Evolutionary conservation across 2,888 invertebrate species (phyloP).

Genomic region (Nebria salina): DNA sequence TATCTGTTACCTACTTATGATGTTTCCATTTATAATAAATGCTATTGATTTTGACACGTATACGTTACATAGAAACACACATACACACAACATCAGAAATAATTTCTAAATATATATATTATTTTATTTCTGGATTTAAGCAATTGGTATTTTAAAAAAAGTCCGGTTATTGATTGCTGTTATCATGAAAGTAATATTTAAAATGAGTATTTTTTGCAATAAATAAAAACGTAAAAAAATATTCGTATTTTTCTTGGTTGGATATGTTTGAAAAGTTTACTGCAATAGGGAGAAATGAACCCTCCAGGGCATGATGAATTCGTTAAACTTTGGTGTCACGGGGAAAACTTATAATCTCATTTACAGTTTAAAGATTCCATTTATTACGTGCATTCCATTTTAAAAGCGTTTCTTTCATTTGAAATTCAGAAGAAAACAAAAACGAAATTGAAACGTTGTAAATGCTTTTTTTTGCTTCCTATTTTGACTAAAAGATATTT

Average conservation of each 20-base stretch:
- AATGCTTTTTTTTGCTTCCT: no score
- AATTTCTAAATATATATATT: no score
- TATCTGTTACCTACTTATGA: no score
- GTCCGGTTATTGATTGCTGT: no score
- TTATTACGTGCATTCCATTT: slow-evolving; percentile 42
- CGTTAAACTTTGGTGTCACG: slow-evolving; percentile 34
- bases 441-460: background rate
- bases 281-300: background rate
- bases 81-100: no score
- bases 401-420: slow-evolving; percentile 22
- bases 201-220: background rate
- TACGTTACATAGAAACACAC: no score
- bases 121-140: no score
- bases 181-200: background rate
- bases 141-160: no score
- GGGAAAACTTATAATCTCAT: slow-evolving; percentile 41
- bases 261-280: background rate
- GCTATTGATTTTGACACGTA: no score
- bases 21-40: no score
- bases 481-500: background rate
- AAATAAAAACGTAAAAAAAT: background rate
- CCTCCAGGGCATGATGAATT: slow-evolving; percentile 22
- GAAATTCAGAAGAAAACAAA: background rate
- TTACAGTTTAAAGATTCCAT: slow-evolving; percentile 37
- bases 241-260: background rate